These are phyloP conservation scores for Eulacestoma nigropectus DNA, from an alignment of 2,113 vertebrate genomes.

Conservation along the genomic window DNA sequence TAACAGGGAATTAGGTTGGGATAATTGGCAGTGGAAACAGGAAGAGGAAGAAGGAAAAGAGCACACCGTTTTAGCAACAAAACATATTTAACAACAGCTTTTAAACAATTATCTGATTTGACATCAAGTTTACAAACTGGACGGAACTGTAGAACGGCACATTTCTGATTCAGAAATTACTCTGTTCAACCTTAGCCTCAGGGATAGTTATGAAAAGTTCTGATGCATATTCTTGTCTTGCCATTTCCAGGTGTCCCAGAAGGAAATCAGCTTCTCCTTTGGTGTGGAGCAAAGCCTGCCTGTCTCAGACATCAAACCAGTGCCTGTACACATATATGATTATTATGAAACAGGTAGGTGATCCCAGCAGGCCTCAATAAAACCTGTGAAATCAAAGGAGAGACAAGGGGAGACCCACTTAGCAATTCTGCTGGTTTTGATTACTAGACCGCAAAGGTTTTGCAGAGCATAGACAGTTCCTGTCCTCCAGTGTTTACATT, in stretches of 20 bases:
- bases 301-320: conserved; percentile 76
- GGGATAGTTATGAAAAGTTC: neutral
- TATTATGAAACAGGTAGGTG: conserved; percentile 80
- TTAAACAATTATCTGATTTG: neutral
- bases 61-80: neutral
- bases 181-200: neutral
- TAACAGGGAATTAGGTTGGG: neutral
- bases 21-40: neutral
- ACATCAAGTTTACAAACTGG: neutral
- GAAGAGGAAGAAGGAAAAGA: neutral
- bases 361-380: neutral
- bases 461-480: neutral
- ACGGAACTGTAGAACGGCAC: neutral
- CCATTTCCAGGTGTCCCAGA: conserved; percentile 19
- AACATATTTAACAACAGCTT: neutral
- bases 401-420: neutral
- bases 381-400: neutral
- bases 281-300: conserved; percentile 61
- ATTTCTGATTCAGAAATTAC: neutral
- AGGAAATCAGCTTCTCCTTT: conserved; percentile 52
- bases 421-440: neutral
- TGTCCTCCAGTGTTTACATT: neutral
- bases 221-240: neutral
- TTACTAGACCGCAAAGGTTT: neutral
- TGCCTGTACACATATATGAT: conserved; percentile 76